phyloP scores from a whole-genome alignment of 2,113 vertebrate species.

The Caretta caretta region DNA sequence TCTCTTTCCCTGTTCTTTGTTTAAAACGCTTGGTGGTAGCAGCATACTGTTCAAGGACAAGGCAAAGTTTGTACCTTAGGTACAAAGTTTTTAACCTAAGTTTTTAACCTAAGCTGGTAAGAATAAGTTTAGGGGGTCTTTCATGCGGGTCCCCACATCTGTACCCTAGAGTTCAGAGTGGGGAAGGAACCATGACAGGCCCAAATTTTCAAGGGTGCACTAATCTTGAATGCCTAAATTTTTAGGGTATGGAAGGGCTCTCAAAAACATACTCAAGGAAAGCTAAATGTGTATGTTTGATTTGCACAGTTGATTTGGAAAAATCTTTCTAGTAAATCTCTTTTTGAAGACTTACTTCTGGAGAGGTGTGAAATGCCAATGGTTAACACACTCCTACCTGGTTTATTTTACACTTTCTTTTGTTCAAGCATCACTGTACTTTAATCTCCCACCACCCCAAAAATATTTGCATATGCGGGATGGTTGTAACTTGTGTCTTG shows the following conservation, averaged over 20 bases:
- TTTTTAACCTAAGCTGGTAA: too few species aligned
- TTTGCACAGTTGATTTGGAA: background rate
- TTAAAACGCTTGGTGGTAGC: too few species aligned
- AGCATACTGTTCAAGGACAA: too few species aligned
- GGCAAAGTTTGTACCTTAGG: too few species aligned
- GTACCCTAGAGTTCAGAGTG: too few species aligned
- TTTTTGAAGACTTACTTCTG: background rate
- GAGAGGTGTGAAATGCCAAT: background rate
- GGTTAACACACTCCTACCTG: conserved; percentile 16
- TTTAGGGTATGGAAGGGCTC: background rate
- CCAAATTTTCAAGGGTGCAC: too few species aligned
- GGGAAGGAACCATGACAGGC: too few species aligned
- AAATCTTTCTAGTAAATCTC: background rate
- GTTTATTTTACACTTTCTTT: conserved; percentile 25
- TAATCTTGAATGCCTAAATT: too few species aligned
- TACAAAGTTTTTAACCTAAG: too few species aligned
- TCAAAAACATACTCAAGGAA: background rate
- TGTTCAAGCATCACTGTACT: background rate
- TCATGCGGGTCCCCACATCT: too few species aligned
- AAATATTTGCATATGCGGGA: background rate
- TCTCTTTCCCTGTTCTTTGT: too few species aligned
- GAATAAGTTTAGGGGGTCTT: too few species aligned
- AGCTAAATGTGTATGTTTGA: background rate
- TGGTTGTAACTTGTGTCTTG: background rate
- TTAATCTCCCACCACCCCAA: background rate